A percentile compares a stretch with the other conserved stretches of the same genome.
Evolutionary conservation across 2,113 vertebrate species (phyloP).

Genomic region (Donacobius atricapilla): DNA sequence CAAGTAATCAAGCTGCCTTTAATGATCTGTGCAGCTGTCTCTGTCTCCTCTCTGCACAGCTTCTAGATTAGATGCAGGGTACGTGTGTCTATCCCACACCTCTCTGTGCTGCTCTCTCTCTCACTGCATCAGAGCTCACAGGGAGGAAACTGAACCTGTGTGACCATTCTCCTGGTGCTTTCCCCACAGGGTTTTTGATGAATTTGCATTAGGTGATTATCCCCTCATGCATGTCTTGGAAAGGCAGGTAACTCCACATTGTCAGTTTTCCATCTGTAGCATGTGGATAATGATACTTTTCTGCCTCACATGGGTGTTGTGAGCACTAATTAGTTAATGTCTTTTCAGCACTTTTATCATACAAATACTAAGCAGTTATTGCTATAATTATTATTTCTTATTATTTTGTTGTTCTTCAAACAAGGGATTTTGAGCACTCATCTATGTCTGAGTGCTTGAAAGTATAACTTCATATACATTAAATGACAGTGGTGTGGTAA

Average conservation of each 20-base stretch:
- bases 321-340: slow-evolving; percentile 69
- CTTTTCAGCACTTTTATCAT: slow-evolving; percentile 57
- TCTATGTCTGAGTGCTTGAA: slow-evolving; percentile 36
- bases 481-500: slow-evolving; percentile 12
- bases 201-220: slow-evolving; percentile 42
- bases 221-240: slow-evolving; percentile 25
- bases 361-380: slow-evolving; percentile 52
- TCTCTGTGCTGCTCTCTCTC: not conserved
- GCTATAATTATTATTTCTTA: slow-evolving; percentile 59
- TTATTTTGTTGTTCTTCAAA: slow-evolving; percentile 54
- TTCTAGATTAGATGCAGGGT: not conserved
- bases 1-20: not conserved
- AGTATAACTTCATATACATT: slow-evolving; percentile 42
- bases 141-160: not conserved
- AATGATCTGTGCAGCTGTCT: not conserved
- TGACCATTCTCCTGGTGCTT: not conserved
- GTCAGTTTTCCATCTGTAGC: slow-evolving; percentile 60
- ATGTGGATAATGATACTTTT: slow-evolving; percentile 62
- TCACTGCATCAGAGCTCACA: not conserved
- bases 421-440: slow-evolving; percentile 1
- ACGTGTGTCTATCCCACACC: not conserved
- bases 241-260: slow-evolving; percentile 53
- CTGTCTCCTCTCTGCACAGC: not conserved
- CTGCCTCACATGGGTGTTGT: slow-evolving; percentile 62
- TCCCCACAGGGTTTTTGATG: not conserved